Base-by-base conservation (phyloP, 2,888 invertebrate species). In the Melieria picta region DNA sequence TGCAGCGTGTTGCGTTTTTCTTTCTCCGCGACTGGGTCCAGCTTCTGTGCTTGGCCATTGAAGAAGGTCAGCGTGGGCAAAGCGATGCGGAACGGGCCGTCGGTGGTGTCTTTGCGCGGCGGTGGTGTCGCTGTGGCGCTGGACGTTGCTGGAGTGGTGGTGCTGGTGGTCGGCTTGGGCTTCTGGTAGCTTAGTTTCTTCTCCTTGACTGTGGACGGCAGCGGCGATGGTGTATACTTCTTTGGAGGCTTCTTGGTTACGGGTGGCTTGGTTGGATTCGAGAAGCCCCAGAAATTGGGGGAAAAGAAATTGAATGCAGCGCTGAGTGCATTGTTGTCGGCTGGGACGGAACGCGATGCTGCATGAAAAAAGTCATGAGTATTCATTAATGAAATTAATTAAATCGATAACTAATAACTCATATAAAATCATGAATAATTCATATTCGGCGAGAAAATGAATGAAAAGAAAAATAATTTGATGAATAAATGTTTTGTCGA, bases 81-180 rank as follows among this genome's bases (percentile, higher is more conserved):
- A 0, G 84, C 84, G 64, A 84, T 82, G 5, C 84, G 82, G 57
- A 84, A 84, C 2, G 83, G 83, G 3, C 83, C 84, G 58, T 84
- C 84, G 4, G 73, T 70, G 10, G 56, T 57, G 10, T 10, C 55
- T 30, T 72, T 72, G 48, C 58, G 64, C 9, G 60, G 9, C 13
- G 43, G 5, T 56, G 64, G 7, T 9, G 64, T 63, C 9, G 58
- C 62, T 13, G 57, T 30, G 11, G 47, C 13, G 11, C 42, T 65
- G 48, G 70, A 65, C 60, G 69, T 57, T 52, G 71, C 13, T 42
- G 69, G 11, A 16, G 60, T 56, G 13, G 62, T 69, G 9, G 48
- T 45, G 10, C 5, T 66, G 13, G 10, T 5, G 42, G 43, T 11
- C 50, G 50, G 64, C 52, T 73, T 77, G 42, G 64, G 52, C 47